A percentile compares a stretch with the other conserved stretches of the same genome.
phyloP scores from a whole-genome alignment of 2,113 vertebrate species.

The Mormyrus lacerda region DNA sequence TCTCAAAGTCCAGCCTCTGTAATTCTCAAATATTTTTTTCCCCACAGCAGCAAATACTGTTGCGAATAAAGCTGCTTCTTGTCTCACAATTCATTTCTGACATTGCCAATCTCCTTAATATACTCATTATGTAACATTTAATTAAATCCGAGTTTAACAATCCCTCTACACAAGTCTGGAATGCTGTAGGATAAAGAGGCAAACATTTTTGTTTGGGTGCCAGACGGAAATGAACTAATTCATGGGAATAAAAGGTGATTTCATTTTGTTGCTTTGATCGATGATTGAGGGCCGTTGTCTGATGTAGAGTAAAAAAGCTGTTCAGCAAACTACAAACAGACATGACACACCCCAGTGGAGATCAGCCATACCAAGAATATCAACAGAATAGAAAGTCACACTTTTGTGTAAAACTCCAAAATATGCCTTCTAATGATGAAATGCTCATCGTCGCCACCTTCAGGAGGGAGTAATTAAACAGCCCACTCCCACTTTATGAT shows the following conservation, averaged over 20 bases:
- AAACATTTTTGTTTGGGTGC: background rate
- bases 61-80: background rate
- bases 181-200: background rate
- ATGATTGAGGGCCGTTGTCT: background rate
- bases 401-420: background rate
- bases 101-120: background rate
- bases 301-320: background rate
- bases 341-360: background rate
- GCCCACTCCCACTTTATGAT: background rate
- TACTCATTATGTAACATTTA: background rate
- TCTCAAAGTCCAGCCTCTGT: background rate
- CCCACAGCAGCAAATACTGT: background rate
- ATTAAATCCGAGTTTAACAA: background rate
- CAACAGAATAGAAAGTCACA: background rate
- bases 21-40: background rate
- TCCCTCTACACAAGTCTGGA: too few species aligned
- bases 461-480: background rate
- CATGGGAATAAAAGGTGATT: background rate
- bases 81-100: background rate
- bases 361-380: background rate
- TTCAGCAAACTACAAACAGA: background rate
- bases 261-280: background rate
- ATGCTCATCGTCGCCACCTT: background rate
- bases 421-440: background rate
- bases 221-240: background rate